Evolutionary conservation across 2,888 invertebrate species (phyloP), one percentile per base, ranked within the genome.

Genomic region (Aphrophora alni): DNA sequence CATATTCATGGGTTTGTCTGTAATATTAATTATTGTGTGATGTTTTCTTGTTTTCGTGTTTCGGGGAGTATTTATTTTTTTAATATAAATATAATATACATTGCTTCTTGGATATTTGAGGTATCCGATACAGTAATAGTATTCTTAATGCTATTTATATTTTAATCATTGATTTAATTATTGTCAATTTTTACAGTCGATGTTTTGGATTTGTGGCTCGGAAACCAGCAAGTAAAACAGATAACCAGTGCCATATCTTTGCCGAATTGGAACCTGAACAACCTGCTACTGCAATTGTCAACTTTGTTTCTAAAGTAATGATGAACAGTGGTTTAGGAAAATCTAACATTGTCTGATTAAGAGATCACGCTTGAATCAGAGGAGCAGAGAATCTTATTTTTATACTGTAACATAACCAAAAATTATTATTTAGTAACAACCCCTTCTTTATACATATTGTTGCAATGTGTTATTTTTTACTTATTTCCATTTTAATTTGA

Each of bases 231-330:
- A 94, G 95, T 85, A 92, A 92, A 84, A 92, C 93, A 74, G 98
- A 98, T 89, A 99, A 99, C 90, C 96, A 97, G 89, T 98, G 98
- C 89, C 98, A 98, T 90, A 92, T 99, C 84, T 98, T 99, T 89
- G 98, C 98, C 26, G 98, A 99, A 88, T 90, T 98, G 82, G 97
- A 98, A 87, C 94, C 97, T 0, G 96, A 97, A 87, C 93, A 94
- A 85, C 98, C 98, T n/a, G 98, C 98, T 27, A 94, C 95, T 68
- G 98, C 98, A 78, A 98, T 98, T 87, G 97, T 98, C 85, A 95
- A 95, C 89, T 95, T 95, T 87, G 94, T 95, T 82, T 94, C 94
- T 87, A 95, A 95, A 91, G 93, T 95, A 75, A 91, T 93, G 90
- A 91, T 91, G 89, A 90, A 82, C 77, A 84, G 82, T 78, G 75